Conservation (phyloP, 2,113 vertebrate genomes). For the Neolamprologus ventralis region DNA sequence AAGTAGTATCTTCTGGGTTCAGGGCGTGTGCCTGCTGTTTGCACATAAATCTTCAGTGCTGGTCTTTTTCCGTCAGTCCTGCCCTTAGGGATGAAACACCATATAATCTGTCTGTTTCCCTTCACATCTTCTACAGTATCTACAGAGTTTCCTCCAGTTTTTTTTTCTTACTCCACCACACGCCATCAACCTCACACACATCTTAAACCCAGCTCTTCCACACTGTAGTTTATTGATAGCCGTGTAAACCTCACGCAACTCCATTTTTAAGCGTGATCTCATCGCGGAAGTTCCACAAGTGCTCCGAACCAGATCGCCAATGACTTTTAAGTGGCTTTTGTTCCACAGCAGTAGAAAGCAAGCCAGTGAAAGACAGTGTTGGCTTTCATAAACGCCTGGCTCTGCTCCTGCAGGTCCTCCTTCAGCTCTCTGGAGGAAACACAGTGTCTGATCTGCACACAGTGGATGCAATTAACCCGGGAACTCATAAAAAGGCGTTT, state of each 20-base stretch:
- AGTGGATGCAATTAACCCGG: constrained; percentile 46
- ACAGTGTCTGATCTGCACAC: constrained; percentile 13
- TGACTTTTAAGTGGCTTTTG: constrained; percentile 55
- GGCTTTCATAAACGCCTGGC: constrained; percentile 40
- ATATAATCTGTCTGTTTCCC: constrained; percentile 37
- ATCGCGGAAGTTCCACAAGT: constrained; percentile 19
- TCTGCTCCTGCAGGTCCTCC: constrained; percentile 35
- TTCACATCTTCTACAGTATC: neutral
- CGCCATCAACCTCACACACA: constrained; percentile 5
- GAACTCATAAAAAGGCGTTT: constrained; percentile 48
- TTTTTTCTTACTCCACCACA: neutral
- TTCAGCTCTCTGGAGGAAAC: constrained; percentile 24
- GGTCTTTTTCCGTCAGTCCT: constrained; percentile 27
- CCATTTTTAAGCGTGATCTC: constrained; percentile 28
- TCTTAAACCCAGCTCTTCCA: neutral
- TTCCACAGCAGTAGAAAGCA: neutral
- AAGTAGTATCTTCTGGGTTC: neutral
- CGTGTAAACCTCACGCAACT: constrained; percentile 5
- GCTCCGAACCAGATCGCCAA: neutral
- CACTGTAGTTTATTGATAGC: constrained; percentile 23
- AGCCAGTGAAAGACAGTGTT: constrained; percentile 11
- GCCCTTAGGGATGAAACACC: constrained; percentile 23
- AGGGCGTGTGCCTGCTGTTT: constrained; percentile 21
- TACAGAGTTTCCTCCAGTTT: neutral
- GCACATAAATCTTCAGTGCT: constrained; percentile 5